Conservation (phyloP, 2,797 vertebrate genomes). For the Poeciliopsis paucimaculata region DNA sequence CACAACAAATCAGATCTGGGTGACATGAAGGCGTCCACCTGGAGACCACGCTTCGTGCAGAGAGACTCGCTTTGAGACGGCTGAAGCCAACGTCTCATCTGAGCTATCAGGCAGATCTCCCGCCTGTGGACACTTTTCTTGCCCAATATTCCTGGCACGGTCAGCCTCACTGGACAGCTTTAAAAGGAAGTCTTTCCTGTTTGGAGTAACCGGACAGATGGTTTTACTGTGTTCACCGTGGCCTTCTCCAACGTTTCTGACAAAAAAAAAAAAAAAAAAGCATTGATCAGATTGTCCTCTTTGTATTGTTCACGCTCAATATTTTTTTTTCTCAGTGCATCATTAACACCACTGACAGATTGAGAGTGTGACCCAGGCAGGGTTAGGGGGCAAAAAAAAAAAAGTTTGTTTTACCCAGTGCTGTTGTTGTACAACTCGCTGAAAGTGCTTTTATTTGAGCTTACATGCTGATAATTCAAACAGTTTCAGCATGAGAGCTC, state of each 20-base stretch:
- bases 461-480: slow-evolving; percentile 51
- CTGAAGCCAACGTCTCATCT: slow-evolving; percentile 41
- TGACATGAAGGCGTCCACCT: slow-evolving; percentile 47
- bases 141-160: slow-evolving; percentile 57
- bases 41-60: slow-evolving; percentile 29
- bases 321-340: slow-evolving; percentile 13
- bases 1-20: slow-evolving; percentile 50
- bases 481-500: slow-evolving; percentile 31
- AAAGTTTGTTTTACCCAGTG: slow-evolving; percentile 19
- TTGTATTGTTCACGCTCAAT: neutral
- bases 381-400: slow-evolving; percentile 19
- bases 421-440: slow-evolving; percentile 36
- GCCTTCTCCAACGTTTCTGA: slow-evolving; percentile 31
- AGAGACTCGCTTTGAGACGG: slow-evolving; percentile 30
- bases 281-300: slow-evolving; percentile 32
- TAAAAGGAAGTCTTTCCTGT: slow-evolving; percentile 58
- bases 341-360: slow-evolving; percentile 17
- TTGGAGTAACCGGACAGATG: slow-evolving; percentile 64
- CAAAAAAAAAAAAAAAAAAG: slow-evolving; percentile 8
- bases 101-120: slow-evolving; percentile 45
- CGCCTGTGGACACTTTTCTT: slow-evolving; percentile 45
- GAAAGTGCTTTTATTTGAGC: slow-evolving; percentile 50
- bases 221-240: slow-evolving; percentile 41
- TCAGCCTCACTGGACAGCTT: slow-evolving; percentile 64
- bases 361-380: slow-evolving; percentile 9